Evolutionary conservation across 2,113 vertebrate species (phyloP).

Genomic region (Lepidothrix coronata): DNA sequence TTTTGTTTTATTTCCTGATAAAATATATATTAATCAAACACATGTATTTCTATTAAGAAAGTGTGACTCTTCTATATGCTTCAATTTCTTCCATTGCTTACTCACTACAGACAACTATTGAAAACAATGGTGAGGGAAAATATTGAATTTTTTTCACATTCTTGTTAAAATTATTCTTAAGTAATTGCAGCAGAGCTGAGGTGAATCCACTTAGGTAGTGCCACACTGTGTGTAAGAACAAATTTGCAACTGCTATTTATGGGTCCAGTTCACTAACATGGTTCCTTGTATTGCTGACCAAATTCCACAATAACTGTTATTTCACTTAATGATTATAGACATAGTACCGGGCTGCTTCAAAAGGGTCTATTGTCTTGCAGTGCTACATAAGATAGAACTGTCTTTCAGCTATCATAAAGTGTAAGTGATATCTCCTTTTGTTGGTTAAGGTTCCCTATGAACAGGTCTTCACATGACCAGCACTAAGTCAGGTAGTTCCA

Average conservation of each 20-base stretch:
- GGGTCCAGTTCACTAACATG: background rate
- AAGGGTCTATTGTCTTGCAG: background rate
- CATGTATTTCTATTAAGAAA: background rate
- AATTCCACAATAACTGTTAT: background rate
- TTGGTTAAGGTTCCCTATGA: background rate
- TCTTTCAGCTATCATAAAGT: background rate
- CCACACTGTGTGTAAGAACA: accelerated
- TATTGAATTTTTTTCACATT: background rate
- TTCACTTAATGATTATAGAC: background rate
- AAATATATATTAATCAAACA: background rate
- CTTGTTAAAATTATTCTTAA: background rate
- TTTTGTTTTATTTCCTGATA: background rate
- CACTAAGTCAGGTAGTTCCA: background rate
- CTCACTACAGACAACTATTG: background rate
- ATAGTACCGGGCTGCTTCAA: background rate
- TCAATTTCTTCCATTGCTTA: background rate
- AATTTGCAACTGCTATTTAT: background rate
- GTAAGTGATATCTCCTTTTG: background rate
- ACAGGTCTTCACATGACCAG: background rate
- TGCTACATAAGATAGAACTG: background rate
- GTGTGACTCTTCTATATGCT: background rate
- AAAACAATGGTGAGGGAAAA: background rate
- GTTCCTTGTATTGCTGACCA: background rate
- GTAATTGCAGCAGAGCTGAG: background rate
- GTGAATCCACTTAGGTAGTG: background rate